phyloP scores from a whole-genome alignment of 2,888 invertebrate genomes.

The Andrena trimmerana region DNA sequence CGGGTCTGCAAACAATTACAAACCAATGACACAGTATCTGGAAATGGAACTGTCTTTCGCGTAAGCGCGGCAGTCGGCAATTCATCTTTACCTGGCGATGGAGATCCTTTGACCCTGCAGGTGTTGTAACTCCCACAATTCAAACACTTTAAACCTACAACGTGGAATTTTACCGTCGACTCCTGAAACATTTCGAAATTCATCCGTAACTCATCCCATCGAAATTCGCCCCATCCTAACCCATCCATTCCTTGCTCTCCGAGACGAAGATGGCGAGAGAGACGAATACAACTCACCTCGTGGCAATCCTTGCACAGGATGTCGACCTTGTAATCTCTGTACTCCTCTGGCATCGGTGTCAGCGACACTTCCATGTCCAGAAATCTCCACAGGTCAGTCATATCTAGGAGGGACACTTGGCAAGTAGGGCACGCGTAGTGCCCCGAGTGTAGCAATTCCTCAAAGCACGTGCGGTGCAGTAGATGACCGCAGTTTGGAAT shows the following conservation, averaged over 20 bases:
- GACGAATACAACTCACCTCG: constrained; percentile 87
- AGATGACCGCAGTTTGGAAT: constrained; percentile 96
- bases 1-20: constrained; percentile 70
- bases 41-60: background rate
- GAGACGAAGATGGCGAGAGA: background rate
- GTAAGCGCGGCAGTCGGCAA: background rate
- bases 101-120: constrained; percentile 91
- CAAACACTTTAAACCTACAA: constrained; percentile 94
- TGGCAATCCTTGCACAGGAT: constrained; percentile 97
- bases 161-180: constrained; percentile 93
- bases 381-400: constrained; percentile 93
- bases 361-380: constrained; percentile 93
- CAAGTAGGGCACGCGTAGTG: constrained; percentile 96
- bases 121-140: constrained; percentile 97
- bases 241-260: no score
- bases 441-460: constrained; percentile 90
- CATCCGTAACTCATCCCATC: background rate
- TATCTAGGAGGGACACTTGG: constrained; percentile 94
- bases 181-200: constrained; percentile 86
- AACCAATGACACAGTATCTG: background rate
- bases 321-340: constrained; percentile 91
- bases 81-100: constrained; percentile 78
- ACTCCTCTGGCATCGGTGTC: constrained; percentile 94
- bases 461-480: constrained; percentile 94
- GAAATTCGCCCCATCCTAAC: no score